Evolutionary conservation across 2,113 vertebrate species (phyloP).

Genomic region (Myotis yumanensis): DNA sequence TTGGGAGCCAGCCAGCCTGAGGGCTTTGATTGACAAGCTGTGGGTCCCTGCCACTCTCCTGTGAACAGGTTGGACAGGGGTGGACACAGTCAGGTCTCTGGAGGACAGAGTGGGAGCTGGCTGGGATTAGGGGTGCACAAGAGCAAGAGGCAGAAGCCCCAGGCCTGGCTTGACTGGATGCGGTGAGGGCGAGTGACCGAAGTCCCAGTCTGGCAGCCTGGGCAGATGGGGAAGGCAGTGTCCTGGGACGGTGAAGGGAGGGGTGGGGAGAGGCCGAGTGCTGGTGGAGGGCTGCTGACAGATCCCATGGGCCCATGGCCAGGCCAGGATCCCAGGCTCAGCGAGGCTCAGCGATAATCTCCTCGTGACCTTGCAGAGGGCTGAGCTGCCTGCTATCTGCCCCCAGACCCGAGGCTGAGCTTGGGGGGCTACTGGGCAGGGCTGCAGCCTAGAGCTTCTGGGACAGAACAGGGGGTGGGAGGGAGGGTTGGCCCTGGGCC

Average conservation of each 20-base stretch:
- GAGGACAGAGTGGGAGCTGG: neutral
- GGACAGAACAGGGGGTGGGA: neutral
- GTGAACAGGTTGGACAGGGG: neutral
- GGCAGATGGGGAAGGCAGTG: neutral
- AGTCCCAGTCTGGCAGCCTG: neutral
- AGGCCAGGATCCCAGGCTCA: conserved; percentile 65
- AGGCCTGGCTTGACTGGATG: neutral
- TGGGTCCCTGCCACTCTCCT: neutral
- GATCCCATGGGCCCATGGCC: conserved; percentile 50
- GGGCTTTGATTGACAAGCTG: neutral
- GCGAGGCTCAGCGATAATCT: conserved; percentile 70
- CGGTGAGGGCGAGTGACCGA: neutral
- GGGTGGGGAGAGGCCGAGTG: neutral
- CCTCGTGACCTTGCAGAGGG: conserved; percentile 70
- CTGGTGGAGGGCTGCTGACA: neutral
- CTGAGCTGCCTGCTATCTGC: conserved; percentile 48
- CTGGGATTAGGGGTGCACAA: neutral
- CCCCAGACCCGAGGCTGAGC: conserved; percentile 38
- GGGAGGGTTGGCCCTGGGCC: conserved; percentile 64
- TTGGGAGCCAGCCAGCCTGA: neutral
- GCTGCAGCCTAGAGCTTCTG: neutral
- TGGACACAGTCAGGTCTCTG: neutral
- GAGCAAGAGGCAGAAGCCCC: neutral
- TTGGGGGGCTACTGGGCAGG: neutral
- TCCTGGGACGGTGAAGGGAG: neutral